Percentiles rank a stretch among this genome's conserved stretches.
Conservation (phyloP, 2,113 vertebrate species). For the Charina bottae region DNA sequence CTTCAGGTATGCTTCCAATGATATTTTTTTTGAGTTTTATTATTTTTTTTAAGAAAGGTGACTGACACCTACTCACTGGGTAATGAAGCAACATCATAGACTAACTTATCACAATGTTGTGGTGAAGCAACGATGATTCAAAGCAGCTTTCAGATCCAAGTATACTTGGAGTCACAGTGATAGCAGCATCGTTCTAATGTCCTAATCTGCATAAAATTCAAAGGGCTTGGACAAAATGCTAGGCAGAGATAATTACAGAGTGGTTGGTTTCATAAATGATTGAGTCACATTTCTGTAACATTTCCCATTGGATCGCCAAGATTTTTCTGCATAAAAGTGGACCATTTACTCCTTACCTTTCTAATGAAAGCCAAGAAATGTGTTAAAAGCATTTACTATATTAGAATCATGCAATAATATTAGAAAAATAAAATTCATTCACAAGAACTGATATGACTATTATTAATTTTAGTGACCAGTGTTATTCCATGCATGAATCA, state of each 20-base stretch:
- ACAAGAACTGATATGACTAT: not conserved
- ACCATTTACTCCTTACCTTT: not conserved
- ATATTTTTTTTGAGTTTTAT: not conserved
- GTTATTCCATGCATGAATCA: not conserved
- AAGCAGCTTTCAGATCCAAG: not conserved
- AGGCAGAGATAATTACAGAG: not conserved
- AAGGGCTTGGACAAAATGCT: not conserved
- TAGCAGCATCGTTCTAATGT: not conserved
- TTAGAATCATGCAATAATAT: not conserved
- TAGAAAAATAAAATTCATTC: not conserved
- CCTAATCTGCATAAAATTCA: not conserved
- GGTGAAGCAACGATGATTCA: not conserved
- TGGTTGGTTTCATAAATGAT: not conserved
- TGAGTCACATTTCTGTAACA: not conserved
- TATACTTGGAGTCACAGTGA: not conserved
- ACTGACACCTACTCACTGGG: not conserved
- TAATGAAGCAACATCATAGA: not conserved
- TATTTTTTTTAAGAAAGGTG: not conserved
- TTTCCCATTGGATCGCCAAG: not conserved
- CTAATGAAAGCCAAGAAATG: not conserved
- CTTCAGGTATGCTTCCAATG: not conserved
- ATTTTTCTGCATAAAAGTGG: not conserved
- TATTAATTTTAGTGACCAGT: slow-evolving; percentile 11
- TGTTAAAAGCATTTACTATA: not conserved
- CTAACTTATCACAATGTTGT: not conserved